These are phyloP conservation scores for Distichodus sexfasciatus DNA, from an alignment of 2,797 vertebrate genomes.

Conservation along the genomic window DNA sequence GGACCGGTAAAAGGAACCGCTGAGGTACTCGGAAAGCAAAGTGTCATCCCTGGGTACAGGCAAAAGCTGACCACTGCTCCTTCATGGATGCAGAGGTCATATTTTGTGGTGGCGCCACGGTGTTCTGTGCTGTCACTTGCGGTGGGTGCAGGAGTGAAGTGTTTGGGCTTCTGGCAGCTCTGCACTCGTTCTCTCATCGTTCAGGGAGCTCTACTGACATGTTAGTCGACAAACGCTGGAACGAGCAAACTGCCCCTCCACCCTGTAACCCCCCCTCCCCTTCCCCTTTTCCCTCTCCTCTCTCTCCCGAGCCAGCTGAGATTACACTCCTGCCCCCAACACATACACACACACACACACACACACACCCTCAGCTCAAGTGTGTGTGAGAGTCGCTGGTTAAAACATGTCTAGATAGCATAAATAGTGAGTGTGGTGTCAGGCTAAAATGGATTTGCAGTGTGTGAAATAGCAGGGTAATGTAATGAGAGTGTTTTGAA, in stretches of 20 bases:
- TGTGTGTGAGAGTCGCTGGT: constrained; percentile 19
- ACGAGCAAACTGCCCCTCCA: not conserved
- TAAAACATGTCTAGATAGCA: constrained; percentile 24
- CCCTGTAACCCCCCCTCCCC: not conserved
- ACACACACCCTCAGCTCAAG: constrained; percentile 6
- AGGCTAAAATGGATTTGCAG: constrained; percentile 37
- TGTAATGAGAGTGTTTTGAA: constrained; percentile 50
- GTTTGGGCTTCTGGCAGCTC: constrained; percentile 26
- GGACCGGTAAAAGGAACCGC: no score
- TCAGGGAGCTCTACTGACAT: constrained; percentile 38
- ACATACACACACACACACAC: constrained; percentile 6
- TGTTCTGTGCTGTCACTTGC: no score
- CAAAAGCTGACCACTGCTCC: no score
- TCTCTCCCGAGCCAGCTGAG: not conserved
- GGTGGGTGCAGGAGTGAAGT: no score
- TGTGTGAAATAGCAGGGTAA: constrained; percentile 48
- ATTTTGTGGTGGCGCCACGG: no score
- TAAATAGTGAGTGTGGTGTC: constrained; percentile 23
- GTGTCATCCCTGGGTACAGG: no score
- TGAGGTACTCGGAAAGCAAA: no score
- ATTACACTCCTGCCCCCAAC: constrained; percentile 8
- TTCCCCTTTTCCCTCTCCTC: not conserved
- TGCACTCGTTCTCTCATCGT: constrained; percentile 1
- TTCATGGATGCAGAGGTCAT: no score
- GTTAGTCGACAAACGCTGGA: constrained; percentile 26